phyloP scores from a whole-genome alignment of 2,113 vertebrate species.

The Cheirogaleus medius region DNA sequence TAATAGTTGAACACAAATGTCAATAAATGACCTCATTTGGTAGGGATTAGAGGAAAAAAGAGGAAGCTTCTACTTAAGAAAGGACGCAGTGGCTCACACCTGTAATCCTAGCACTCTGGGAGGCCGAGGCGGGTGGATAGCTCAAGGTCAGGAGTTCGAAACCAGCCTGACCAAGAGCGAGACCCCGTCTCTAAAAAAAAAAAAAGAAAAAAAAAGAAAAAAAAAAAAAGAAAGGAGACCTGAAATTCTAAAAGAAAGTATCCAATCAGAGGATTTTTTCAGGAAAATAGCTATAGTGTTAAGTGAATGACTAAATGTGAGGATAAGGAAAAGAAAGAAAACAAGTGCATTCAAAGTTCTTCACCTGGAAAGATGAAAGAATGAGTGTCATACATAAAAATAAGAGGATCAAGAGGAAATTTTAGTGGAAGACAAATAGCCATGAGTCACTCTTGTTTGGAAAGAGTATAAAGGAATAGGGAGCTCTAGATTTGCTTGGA shows the following conservation, averaged over 20 bases:
- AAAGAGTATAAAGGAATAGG: not conserved
- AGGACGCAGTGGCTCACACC: too few species aligned
- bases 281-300: not conserved
- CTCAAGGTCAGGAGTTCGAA: too few species aligned
- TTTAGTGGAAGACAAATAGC: not conserved
- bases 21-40: not conserved
- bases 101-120: too few species aligned
- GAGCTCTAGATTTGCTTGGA: not conserved
- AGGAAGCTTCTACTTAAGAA: not conserved
- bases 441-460: not conserved
- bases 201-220: too few species aligned
- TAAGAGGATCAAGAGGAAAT: not conserved
- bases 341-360: not conserved
- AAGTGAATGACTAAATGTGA: not conserved
- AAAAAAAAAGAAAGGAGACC: not conserved
- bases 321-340: not conserved
- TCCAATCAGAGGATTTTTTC: not conserved
- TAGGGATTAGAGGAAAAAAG: not conserved
- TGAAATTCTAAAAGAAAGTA: not conserved
- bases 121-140: too few species aligned
- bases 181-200: too few species aligned
- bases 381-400: not conserved
- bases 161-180: too few species aligned
- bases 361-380: not conserved
- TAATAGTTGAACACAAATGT: not conserved